Base-by-base conservation (phyloP, 2,797 vertebrate genomes). In the Hafferia zeledoni region DNA sequence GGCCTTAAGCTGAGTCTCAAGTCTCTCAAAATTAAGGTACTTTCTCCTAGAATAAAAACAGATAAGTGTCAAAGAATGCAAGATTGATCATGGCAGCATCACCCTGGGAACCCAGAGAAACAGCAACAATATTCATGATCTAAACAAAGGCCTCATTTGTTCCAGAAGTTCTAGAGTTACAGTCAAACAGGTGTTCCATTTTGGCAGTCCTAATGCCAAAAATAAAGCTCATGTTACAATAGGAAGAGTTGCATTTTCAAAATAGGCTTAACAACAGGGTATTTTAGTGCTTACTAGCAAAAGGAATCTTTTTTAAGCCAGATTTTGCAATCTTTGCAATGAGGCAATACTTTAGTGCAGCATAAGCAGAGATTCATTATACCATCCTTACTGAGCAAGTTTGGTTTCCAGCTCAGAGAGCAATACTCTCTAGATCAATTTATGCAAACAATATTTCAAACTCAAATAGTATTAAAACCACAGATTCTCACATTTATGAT, bases 1-100 rank as follows among this genome's bases (percentile, higher is more conserved):
- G 46, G 98, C 99, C 97, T 99, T 99, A 77, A 99, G 98, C 87
- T 99, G 99, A 41, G 99, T 98, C 97, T 99, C 99, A 64, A 99
- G 98, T 98, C 98, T 98, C 93, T 99, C 99, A 67, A 99, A 98
- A 96, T 97, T 98, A 87, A 99, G 97, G 33, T 97, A 96, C 64
- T 96, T 98, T 92, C 96, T 98, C 97, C 99, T 99, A 89, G 52
- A 93, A 94, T 57, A 83, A 90, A 78, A 96, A 31, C 12, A 92
- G 37, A 53, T 39, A 25, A 93, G 30, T 41, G 27, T 55, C 60
- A 9, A 82, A 23, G 7, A 87, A 70, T 0, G 3, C n/a, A 68
- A 75, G 11, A 37, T 44, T 75, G 25, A 70, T 60, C 33, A 84
- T 35, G 23, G 22, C 53, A 83, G 17, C n/a, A 60, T 41, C 11